phyloP scores from a whole-genome alignment of 2,888 invertebrate species.

The Ariolimax columbianus region DNA sequence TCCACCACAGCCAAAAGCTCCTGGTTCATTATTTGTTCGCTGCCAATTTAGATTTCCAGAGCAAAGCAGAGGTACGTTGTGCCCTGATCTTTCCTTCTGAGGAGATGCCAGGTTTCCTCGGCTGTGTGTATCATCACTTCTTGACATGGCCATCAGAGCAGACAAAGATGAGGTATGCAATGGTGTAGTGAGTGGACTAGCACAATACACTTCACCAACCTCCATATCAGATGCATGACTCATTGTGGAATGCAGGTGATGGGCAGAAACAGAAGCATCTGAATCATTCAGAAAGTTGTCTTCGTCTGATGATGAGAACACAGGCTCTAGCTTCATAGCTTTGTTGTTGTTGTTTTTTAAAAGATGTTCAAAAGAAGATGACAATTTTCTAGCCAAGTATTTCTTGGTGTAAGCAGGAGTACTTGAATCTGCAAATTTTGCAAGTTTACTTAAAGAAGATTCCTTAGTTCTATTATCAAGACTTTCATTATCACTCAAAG shows the following conservation, averaged over 20 bases:
- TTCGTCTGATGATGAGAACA: not conserved
- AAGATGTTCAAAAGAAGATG: conserved; percentile 25
- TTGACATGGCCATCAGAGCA: conserved; percentile 47
- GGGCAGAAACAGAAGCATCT: not conserved
- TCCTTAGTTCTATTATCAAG: conserved; percentile 13
- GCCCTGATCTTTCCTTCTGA: conserved; percentile 1
- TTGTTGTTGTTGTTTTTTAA: conserved; percentile 42
- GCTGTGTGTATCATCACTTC: not conserved
- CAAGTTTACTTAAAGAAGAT: conserved; percentile 40
- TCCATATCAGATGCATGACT: not conserved
- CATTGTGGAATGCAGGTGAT: not conserved
- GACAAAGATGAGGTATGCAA: conserved; percentile 37
- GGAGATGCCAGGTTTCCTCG: not conserved
- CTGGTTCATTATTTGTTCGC: conserved; percentile 5
- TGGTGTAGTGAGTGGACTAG: not conserved
- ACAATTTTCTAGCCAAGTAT: not conserved
- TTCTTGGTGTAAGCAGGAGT: not conserved
- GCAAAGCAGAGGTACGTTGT: not conserved
- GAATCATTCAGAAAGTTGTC: conserved; percentile 22
- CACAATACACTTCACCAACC: not conserved
- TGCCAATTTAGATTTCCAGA: conserved; percentile 33
- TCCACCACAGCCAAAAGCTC: not conserved
- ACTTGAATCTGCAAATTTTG: conserved; percentile 40
- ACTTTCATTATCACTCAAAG: not conserved
- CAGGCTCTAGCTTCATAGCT: not conserved